These are phyloP conservation scores for Pogonophryne albipinna DNA, from an alignment of 2,797 vertebrate genomes.

Conservation along the genomic window DNA sequence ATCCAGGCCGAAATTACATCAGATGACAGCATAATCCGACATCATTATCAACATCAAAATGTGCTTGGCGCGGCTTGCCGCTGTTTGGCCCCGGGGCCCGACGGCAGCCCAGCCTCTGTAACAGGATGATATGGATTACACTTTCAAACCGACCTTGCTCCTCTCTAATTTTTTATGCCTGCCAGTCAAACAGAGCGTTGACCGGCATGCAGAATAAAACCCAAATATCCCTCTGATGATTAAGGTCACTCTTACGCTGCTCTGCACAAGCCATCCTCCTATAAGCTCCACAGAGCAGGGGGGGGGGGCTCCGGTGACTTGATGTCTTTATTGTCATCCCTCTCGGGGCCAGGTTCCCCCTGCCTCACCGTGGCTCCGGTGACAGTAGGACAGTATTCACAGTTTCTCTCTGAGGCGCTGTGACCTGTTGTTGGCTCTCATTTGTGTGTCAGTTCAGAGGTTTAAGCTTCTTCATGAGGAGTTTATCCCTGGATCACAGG, in stretches of 20 bases:
- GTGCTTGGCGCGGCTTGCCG: conserved; percentile 60
- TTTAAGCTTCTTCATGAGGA: conserved; percentile 74
- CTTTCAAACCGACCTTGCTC: conserved; percentile 75
- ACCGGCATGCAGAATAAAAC: conserved; percentile 74
- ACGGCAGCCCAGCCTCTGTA: conserved; percentile 64
- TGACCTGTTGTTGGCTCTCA: conserved; percentile 79
- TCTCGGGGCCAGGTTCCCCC: conserved; percentile 42
- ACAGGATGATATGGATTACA: conserved; percentile 84
- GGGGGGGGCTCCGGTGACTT: conserved; percentile 17
- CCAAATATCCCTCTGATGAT: conserved; percentile 83
- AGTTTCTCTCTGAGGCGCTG: conserved; percentile 51
- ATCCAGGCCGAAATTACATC: conserved; percentile 74
- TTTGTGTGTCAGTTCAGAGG: conserved; percentile 75
- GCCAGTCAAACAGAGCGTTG: conserved; percentile 72
- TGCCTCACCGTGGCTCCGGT: not conserved
- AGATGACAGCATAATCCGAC: conserved; percentile 79
- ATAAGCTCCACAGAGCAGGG: conserved; percentile 55
- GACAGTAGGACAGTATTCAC: conserved; percentile 46
- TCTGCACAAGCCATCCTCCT: conserved; percentile 63
- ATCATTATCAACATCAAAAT: conserved; percentile 77
- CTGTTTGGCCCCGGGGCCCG: conserved; percentile 34
- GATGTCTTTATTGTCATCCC: conserved; percentile 45
- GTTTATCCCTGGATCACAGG: conserved; percentile 81
- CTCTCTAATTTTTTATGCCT: conserved; percentile 70
- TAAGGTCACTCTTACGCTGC: conserved; percentile 82